Conservation (phyloP, 2,888 invertebrate species). For the Orthosia incerta region DNA sequence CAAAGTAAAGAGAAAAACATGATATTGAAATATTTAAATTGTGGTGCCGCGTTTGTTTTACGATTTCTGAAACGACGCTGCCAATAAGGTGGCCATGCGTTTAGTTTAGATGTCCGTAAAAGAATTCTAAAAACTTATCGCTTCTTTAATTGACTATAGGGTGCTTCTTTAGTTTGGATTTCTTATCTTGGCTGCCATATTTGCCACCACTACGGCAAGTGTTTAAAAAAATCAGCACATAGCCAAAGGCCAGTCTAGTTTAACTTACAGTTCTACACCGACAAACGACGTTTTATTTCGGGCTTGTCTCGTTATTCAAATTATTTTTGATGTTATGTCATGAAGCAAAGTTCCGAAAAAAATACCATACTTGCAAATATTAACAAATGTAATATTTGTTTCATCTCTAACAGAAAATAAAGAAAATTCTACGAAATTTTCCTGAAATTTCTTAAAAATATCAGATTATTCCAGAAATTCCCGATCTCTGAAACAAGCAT, state of each 20-base stretch:
- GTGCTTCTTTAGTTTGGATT: not conserved
- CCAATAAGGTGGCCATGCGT: conserved; percentile 33
- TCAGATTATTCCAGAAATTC: not conserved
- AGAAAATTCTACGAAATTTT: not conserved
- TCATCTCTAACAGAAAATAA: not conserved
- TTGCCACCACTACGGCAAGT: too few relatives aligned
- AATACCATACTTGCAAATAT: too few relatives aligned
- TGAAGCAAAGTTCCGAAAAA: too few relatives aligned
- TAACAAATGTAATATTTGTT: not conserved
- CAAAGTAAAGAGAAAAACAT: conserved; percentile 49
- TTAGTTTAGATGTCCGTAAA: not conserved
- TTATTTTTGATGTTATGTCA: too few relatives aligned
- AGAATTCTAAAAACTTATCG: not conserved
- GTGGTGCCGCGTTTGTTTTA: conserved; percentile 62
- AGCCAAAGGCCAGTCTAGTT: too few relatives aligned
- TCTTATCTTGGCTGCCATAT: not conserved
- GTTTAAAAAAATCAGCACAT: too few relatives aligned
- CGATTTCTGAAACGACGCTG: conserved; percentile 56
- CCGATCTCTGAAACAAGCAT: not conserved
- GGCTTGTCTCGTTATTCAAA: too few relatives aligned
- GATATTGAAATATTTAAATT: conserved; percentile 64
- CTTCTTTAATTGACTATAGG: not conserved
- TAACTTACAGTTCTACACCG: too few relatives aligned
- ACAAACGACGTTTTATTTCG: too few relatives aligned
- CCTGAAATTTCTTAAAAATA: not conserved